A percentile compares a stretch with the other conserved stretches of the same genome.
Conservation (phyloP, 2,113 vertebrate species). For the Phalacrocorax pelagicus region DNA sequence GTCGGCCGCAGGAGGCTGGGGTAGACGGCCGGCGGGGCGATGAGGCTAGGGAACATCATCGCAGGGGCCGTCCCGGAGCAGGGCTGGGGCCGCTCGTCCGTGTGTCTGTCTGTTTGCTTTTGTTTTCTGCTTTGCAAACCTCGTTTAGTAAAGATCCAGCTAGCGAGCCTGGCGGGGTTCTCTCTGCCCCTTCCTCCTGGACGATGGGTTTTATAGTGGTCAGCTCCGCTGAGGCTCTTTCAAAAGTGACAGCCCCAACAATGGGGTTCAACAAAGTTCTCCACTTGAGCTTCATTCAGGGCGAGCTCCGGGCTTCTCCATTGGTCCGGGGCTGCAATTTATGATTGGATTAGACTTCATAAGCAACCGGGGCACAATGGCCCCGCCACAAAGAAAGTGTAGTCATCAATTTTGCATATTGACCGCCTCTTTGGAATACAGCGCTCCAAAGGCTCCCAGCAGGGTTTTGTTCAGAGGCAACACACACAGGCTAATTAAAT, state of each 20-base stretch:
- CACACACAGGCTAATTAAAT: constrained; percentile 89
- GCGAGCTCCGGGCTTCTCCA: constrained; percentile 72
- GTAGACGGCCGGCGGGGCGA: constrained; percentile 88
- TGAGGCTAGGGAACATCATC: constrained; percentile 93
- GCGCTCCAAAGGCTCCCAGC: constrained; percentile 72
- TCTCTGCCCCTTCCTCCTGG: constrained; percentile 73
- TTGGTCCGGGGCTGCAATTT: constrained; percentile 90
- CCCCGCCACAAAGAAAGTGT: constrained; percentile 83
- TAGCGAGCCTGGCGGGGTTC: constrained; percentile 50
- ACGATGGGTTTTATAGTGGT: constrained; percentile 87
- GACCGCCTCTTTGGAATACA: constrained; percentile 83
- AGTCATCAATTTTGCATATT: constrained; percentile 90
- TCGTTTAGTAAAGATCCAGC: constrained; percentile 62
- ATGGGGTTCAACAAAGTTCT: constrained; percentile 93
- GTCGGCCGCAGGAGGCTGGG: constrained; percentile 86
- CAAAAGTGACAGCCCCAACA: constrained; percentile 91
- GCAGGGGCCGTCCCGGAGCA: constrained; percentile 43
- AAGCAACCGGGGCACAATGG: constrained; percentile 88
- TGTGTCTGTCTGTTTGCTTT: not conserved
- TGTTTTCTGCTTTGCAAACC: constrained; percentile 48
- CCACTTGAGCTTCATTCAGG: constrained; percentile 90
- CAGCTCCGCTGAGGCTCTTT: constrained; percentile 77
- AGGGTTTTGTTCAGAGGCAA: constrained; percentile 79
- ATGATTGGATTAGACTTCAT: constrained; percentile 99
- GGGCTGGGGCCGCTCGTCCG: not conserved